These are phyloP conservation scores for Pycnomerus fuliginosus DNA, from an alignment of 2,888 invertebrate species.

Conservation along the genomic window DNA sequence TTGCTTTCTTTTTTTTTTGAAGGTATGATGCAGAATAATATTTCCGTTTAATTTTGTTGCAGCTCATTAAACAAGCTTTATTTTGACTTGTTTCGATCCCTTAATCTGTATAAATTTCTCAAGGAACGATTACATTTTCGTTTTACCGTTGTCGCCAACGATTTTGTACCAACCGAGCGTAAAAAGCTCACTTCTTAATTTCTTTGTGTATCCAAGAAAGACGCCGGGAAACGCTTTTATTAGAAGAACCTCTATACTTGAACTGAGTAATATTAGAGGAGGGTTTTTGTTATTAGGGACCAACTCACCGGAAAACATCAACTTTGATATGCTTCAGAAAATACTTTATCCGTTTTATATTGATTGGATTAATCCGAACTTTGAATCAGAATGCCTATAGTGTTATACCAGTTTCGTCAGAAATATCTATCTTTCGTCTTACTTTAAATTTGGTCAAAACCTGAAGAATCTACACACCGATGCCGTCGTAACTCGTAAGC, in stretches of 20 bases:
- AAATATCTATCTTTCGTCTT: too few relatives aligned
- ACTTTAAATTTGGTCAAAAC: too few relatives aligned
- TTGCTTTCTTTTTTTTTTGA: not conserved
- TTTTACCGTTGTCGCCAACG: conserved; percentile 7
- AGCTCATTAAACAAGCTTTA: conserved; percentile 1
- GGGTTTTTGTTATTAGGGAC: not conserved
- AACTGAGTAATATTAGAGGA: not conserved
- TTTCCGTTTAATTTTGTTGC: not conserved
- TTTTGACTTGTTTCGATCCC: conserved; percentile 14
- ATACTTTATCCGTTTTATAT: too few relatives aligned
- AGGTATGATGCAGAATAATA: not conserved
- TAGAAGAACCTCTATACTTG: conserved; percentile 1
- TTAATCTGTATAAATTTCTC: conserved; percentile 28
- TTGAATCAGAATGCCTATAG: too few relatives aligned
- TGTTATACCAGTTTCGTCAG: too few relatives aligned
- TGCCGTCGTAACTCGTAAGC: too few relatives aligned
- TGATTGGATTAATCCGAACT: too few relatives aligned
- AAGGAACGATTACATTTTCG: conserved; percentile 3
- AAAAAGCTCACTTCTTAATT: conserved; percentile 19
- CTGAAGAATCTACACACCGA: too few relatives aligned
- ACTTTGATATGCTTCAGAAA: too few relatives aligned
- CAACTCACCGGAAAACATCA: conserved; percentile 1
- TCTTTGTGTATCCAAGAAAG: conserved; percentile 13
- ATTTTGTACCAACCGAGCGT: conserved; percentile 10
- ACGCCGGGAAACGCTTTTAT: conserved; percentile 5